Conservation (phyloP, 64 coral and sea anemone species). For the Porites lutea region DNA sequence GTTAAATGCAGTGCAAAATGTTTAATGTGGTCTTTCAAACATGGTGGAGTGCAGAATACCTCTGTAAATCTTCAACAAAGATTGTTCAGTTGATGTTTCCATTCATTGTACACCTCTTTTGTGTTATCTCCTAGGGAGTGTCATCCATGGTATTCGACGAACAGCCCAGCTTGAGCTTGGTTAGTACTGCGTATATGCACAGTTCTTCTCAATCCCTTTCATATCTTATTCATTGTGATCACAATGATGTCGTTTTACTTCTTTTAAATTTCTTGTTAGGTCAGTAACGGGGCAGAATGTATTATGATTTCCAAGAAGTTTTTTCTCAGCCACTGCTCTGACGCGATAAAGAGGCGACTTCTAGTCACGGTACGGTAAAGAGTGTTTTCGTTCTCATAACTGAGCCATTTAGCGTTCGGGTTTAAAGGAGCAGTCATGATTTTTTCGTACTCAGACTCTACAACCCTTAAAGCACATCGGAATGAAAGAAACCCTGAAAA, state of each 20-base stretch:
- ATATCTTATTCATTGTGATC: background rate
- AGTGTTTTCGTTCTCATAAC: background rate
- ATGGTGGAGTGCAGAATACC: too few relatives aligned
- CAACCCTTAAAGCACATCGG: too few relatives aligned
- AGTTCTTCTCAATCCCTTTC: too few relatives aligned
- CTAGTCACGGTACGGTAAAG: constrained; percentile 73
- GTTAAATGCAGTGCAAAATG: too few relatives aligned
- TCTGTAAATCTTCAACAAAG: too few relatives aligned
- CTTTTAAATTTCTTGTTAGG: constrained; percentile 40
- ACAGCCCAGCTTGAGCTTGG: constrained; percentile 93
- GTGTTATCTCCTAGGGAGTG: constrained; percentile 67
- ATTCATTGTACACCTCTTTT: background rate
- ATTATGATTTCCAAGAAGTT: constrained; percentile 99
- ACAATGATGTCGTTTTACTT: background rate
- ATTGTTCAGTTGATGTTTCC: background rate
- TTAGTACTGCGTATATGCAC: constrained; percentile 22
- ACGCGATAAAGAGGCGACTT: constrained; percentile 80
- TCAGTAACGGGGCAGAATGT: constrained; percentile 96
- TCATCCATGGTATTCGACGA: constrained; percentile 91
- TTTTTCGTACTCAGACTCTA: too few relatives aligned
- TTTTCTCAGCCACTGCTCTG: constrained; percentile 85
- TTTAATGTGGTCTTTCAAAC: too few relatives aligned
- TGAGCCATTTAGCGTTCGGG: too few relatives aligned
- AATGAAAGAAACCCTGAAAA: too few relatives aligned
- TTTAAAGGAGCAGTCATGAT: too few relatives aligned